Evolutionary conservation across 2,888 invertebrate genomes (phyloP).

Genomic region (Rhaphigaster nebulosa): DNA sequence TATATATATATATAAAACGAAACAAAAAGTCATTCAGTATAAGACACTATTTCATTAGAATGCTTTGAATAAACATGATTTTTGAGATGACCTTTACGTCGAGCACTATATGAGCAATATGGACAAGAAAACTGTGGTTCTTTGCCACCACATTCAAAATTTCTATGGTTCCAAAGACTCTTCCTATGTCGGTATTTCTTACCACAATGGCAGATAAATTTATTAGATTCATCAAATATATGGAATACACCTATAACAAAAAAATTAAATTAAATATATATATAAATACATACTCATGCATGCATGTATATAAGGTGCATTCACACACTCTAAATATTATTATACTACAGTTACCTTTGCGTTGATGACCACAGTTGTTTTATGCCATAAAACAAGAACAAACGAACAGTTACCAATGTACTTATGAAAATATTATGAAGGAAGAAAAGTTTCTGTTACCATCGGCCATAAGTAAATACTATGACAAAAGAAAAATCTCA

Average conservation of each 20-base stretch:
- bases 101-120: conserved; percentile 67
- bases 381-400: too few relatives aligned
- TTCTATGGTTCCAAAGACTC: conserved; percentile 59
- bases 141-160: conserved; percentile 69
- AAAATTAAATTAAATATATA: conserved; percentile 5
- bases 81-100: conserved; percentile 55
- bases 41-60: conserved; percentile 9
- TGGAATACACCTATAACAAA: conserved; percentile 9
- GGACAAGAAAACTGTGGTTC: conserved; percentile 70
- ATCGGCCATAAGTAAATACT: background rate
- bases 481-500: background rate
- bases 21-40: background rate
- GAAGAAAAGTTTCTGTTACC: background rate
- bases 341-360: too few relatives aligned
- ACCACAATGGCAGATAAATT: conserved; percentile 61
- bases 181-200: conserved; percentile 62
- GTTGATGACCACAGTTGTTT: too few relatives aligned
- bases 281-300: background rate
- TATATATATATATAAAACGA: too few relatives aligned
- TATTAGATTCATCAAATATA: conserved; percentile 28
- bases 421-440: background rate
- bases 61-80: conserved; percentile 50
- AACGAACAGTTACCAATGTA: background rate
- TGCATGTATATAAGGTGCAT: too few relatives aligned
- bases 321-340: background rate